Evolutionary conservation across 1,140 invertebrate genomes (phyloP).

Genomic region (Halyomorpha halys): DNA sequence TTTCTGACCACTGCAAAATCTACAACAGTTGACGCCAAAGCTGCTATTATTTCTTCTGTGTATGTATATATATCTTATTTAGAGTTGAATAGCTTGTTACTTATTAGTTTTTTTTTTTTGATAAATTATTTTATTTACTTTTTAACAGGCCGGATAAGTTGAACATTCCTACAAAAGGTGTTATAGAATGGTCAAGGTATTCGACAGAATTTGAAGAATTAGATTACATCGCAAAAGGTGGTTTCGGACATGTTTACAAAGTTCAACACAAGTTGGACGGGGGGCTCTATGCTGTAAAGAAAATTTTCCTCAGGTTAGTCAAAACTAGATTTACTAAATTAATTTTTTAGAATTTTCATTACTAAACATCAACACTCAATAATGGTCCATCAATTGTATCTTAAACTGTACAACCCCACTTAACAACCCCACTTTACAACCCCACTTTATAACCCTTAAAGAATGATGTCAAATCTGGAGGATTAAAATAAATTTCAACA

Average conservation of each 20-base stretch:
- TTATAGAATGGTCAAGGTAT: conserved; percentile 50
- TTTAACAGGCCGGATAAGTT: not conserved
- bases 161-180: conserved; percentile 15
- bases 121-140: conserved; percentile 18
- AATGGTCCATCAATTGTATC: no score
- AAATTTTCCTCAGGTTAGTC: conserved; percentile 52
- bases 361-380: no score
- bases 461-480: no score
- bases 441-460: no score
- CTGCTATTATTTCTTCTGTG: not conserved
- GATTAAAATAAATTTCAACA: no score
- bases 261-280: conserved; percentile 60
- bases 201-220: conserved; percentile 63
- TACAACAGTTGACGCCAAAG: conserved; percentile 22
- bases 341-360: conserved; percentile 9
- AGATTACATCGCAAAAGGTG: conserved; percentile 58
- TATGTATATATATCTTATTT: conserved; percentile 8
- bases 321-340: not conserved
- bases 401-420: no score
- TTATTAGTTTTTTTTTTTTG: not conserved
- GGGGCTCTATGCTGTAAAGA: conserved; percentile 70
- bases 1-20: conserved; percentile 44
- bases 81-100: no score
- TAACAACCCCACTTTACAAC: no score
- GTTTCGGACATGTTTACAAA: conserved; percentile 56